These are phyloP conservation scores for Liodrosophila aerea DNA, from an alignment of 2,888 invertebrate genomes.

Conservation along the genomic window DNA sequence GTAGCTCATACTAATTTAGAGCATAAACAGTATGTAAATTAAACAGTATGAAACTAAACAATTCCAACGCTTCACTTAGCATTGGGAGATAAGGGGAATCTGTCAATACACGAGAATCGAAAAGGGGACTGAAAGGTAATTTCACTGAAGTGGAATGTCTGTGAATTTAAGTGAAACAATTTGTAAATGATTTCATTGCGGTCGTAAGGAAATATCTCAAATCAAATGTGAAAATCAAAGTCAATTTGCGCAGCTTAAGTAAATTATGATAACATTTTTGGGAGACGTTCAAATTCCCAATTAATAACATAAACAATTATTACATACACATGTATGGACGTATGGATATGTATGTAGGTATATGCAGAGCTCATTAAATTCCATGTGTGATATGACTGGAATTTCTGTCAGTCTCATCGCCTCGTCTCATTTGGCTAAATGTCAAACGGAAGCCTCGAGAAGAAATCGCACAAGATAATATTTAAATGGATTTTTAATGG, in stretches of 20 bases:
- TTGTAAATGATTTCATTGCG: slow-evolving; percentile 47
- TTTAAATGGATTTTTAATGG: slow-evolving; percentile 75
- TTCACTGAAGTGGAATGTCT: slow-evolving; percentile 27
- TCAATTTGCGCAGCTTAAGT: slow-evolving; percentile 20
- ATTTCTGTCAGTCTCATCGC: slow-evolving; percentile 12
- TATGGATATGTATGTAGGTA: neutral
- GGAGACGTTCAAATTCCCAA: neutral
- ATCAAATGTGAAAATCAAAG: slow-evolving; percentile 11
- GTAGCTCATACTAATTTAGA: slow-evolving; percentile 21
- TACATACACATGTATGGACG: neutral
- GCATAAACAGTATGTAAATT: slow-evolving; percentile 26
- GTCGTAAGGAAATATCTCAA: slow-evolving; percentile 31
- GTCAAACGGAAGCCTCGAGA: slow-evolving; percentile 55
- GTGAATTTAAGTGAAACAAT: slow-evolving; percentile 36
- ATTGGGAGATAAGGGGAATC: slow-evolving; percentile 4
- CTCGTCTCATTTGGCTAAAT: slow-evolving; percentile 62
- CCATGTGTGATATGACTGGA: slow-evolving; percentile 17
- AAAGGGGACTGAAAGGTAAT: neutral
- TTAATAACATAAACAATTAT: slow-evolving; percentile 21
- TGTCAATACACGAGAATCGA: no score
- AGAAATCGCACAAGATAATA: slow-evolving; percentile 58
- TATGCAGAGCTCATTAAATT: slow-evolving; percentile 34
- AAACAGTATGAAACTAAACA: slow-evolving; percentile 23
- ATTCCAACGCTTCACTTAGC: slow-evolving; percentile 37
- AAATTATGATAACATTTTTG: slow-evolving; percentile 21